Base-by-base conservation (phyloP, 2,888 invertebrate genomes). In the Andricus curvator region DNA sequence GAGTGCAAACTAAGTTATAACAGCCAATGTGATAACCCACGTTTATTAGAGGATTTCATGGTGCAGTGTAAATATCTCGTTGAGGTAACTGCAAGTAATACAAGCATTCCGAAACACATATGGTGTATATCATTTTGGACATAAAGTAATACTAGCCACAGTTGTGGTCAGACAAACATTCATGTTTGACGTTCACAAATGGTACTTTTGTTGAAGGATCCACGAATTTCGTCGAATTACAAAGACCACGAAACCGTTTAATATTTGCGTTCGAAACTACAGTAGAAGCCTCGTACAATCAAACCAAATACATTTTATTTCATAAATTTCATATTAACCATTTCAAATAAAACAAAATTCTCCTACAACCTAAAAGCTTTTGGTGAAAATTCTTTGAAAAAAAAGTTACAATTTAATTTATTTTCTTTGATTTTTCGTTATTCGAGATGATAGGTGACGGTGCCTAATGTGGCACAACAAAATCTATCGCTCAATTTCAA, bases 121-220 rank as follows among this genome's bases (percentile, higher is more conserved):
- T 70, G 68, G 48, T 25, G 20, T 51, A 51, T 51, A 70, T 33
- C 29, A 70, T 70, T 51, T 70, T 22, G 51, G 29, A 70, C 70
- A 51, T 70, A 70, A 70, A 70, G 68, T 70, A 29, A 74, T 74
- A 29, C 56, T 22, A 56, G 56, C 56, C 74, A 22, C 74, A 74
- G 15, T 76, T 51, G 44, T 80, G 62, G 74, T 74, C 29, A 25
- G 25, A 9, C 2, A 20, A 68, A 80, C 48, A 78, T 66, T 78
- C 79, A 78, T 78, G 62, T 77, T 77, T 68, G 22, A 44, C 64
- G 29, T 79, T 82, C 51, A 74, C 74, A 74, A 56, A 74, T 74
- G 33, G 56, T 37, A 51, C 56, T 74, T 74, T 74, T 74, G 51
- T 29, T 22, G n/a, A 56, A 74, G 74, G n/a, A n/a, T 33, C 74